Evolutionary conservation across 1,140 invertebrate species (phyloP), one percentile per base, ranked within the genome.

Genomic region (Rhizoglyphus robini): DNA sequence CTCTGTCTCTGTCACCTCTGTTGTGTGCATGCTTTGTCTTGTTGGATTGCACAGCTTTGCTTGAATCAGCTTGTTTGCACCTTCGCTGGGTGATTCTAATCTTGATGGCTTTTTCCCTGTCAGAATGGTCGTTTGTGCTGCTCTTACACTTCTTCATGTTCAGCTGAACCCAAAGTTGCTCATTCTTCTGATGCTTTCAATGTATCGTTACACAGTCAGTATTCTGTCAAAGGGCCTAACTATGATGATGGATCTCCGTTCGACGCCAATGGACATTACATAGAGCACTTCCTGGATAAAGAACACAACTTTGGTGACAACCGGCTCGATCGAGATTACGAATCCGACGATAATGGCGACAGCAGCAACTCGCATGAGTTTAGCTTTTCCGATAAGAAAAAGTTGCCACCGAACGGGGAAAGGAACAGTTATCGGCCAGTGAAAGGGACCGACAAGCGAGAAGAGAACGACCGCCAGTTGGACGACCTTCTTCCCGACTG

Each of bases 51-150:
- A n/a, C n/a, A n/a, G n/a, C n/a, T n/a, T n/a, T n/a, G n/a, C n/a
- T n/a, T n/a, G n/a, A n/a, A n/a, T n/a, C n/a, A n/a, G n/a, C n/a
- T n/a, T n/a, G n/a, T n/a, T n/a, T n/a, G n/a, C n/a, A n/a, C n/a
- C n/a, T n/a, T n/a, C n/a, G n/a, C n/a, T n/a, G n/a, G n/a, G n/a
- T n/a, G n/a, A n/a, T n/a, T n/a, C n/a, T n/a, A n/a, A n/a, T n/a
- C n/a, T n/a, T n/a, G n/a, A n/a, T n/a, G n/a, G n/a, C n/a, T n/a
- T n/a, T n/a, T n/a, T n/a, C n/a, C n/a, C n/a, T n/a, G n/a, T n/a
- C 29, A 65, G 63, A 65, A 58, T 65, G 63, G 63, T 27, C 63
- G 63, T 51, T 23, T 65, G 18, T 65, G 63, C 30, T 65, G 63
- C 46, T 54, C 63, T 25, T 65, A 65, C 23, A 18, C 8, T 57